phyloP scores from a whole-genome alignment of 2,888 invertebrate species.

The Eupithecia exiguata region DNA sequence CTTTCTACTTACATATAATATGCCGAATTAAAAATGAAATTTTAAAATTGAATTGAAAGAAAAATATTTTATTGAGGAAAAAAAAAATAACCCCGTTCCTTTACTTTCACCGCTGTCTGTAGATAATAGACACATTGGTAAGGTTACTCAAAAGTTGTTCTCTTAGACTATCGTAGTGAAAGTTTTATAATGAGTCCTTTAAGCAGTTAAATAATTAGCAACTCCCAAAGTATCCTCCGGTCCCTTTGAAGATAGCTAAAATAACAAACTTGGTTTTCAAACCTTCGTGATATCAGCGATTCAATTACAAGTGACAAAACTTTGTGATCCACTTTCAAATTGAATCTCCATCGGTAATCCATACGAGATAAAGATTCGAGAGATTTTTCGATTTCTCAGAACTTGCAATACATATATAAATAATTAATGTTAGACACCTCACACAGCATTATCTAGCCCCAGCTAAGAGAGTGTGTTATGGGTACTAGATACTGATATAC shows the following conservation, averaged over 20 bases:
- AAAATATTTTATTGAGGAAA: too few relatives aligned
- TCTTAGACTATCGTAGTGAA: neutral
- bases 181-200: neutral
- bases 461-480: too few relatives aligned
- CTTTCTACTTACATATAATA: too few relatives aligned
- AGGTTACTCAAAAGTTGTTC: neutral
- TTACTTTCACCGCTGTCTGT: neutral
- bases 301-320: slow-evolving; percentile 9
- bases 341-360: slow-evolving; percentile 5
- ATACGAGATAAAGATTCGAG: neutral
- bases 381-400: neutral
- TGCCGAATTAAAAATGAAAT: too few relatives aligned
- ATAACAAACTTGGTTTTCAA: neutral
- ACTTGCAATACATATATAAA: neutral
- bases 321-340: slow-evolving; percentile 6
- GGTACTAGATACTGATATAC: too few relatives aligned
- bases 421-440: too few relatives aligned
- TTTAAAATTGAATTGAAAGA: too few relatives aligned
- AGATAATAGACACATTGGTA: neutral
- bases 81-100: neutral
- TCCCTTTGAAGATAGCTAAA: slow-evolving; percentile 2
- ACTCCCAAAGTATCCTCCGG: neutral
- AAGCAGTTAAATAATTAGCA: slow-evolving; percentile 3
- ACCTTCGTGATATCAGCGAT: neutral
- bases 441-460: too few relatives aligned